Base-by-base conservation (phyloP, 2,797 vertebrate genomes). In the Coreius guichenoti region DNA sequence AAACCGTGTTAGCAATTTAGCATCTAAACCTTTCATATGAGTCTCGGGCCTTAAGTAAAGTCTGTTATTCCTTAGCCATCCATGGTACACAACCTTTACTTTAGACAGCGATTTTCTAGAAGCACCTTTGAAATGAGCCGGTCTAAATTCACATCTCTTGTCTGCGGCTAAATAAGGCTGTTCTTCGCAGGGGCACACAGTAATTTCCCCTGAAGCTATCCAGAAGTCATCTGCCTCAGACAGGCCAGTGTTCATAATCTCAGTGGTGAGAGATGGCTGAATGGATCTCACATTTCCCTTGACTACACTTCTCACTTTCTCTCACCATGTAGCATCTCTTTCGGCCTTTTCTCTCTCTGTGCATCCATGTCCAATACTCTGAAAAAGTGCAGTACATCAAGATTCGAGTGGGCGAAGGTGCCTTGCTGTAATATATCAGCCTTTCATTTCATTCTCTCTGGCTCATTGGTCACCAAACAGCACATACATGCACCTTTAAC, bases 261-360 rank as follows among this genome's bases (percentile, higher is more conserved):
- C 61, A 26, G 72, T 16, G 58, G 45, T 84, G 83, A 79, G 54
- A 61, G 72, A 43, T 45, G 14, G 47, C 33, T 70, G 80, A 81
- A 81, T 81, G 80, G 65, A 81, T 81, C 80, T 29, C 47, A 51
- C 72, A 83, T 85, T 85, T 85, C 83, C 83, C 75, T 56, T 45
- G 83, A 85, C 83, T 79, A n/a, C 76, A 80, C 77, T 61, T 80
- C 83, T 84, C 63, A 70, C 75, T 47, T 51, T 79, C 80, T 65
- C 54, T 69, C 85, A 58, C 74, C 33, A 26, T 36, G 67, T 51
- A 79, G 39, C 73, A 72, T 77, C 82, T 78, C 63, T 78, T 67
- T 84, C 65, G 0, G 29, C 70, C 45, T 54, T 61, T 65, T 12
- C 58, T 69, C 43, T 72, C 54, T 23, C 47, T 33, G 56, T 47